Percentiles rank a stretch among this genome's conserved stretches.
phyloP scores from a whole-genome alignment of 2,888 invertebrate species.

The Andricus curvator region DNA sequence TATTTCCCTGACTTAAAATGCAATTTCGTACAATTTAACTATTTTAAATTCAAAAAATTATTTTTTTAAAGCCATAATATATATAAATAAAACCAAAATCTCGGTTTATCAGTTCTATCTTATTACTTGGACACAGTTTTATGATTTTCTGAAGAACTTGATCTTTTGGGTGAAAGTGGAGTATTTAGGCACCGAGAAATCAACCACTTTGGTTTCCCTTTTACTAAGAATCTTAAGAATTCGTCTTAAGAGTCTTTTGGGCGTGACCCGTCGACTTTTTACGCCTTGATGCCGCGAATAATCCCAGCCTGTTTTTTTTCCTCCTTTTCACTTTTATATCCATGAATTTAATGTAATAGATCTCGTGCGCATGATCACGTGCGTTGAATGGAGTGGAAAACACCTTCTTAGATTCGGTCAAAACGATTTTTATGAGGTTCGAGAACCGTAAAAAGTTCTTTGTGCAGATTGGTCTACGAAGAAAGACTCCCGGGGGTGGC shows the following conservation, averaged over 20 bases:
- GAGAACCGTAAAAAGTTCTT: slow-evolving; percentile 60
- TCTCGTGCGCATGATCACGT: slow-evolving; percentile 39
- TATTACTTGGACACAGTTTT: neutral
- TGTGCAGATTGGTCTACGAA: slow-evolving; percentile 50
- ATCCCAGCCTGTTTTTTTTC: slow-evolving; percentile 33
- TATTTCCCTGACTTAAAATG: too few relatives aligned
- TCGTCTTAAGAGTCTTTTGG: slow-evolving; percentile 23
- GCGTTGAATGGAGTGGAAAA: slow-evolving; percentile 32
- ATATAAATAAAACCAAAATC: neutral
- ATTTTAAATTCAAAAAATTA: too few relatives aligned
- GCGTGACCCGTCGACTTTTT: slow-evolving; percentile 50
- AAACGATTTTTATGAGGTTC: slow-evolving; percentile 57
- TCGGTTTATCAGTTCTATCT: neutral
- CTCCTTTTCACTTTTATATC: slow-evolving; percentile 10
- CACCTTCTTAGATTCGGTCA: slow-evolving; percentile 36
- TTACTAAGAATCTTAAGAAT: slow-evolving; percentile 28
- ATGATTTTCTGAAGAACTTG: neutral
- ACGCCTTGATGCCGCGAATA: slow-evolving; percentile 44
- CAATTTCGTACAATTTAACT: too few relatives aligned
- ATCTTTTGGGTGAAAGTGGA: neutral
- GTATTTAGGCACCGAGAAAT: slow-evolving; percentile 5
- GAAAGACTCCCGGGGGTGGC: slow-evolving; percentile 50
- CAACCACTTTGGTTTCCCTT: neutral
- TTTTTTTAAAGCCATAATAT: too few relatives aligned
- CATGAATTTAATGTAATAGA: slow-evolving; percentile 26